Conservation (phyloP, 2,797 vertebrate genomes). For the Parauchenoglanis ngamensis region DNA sequence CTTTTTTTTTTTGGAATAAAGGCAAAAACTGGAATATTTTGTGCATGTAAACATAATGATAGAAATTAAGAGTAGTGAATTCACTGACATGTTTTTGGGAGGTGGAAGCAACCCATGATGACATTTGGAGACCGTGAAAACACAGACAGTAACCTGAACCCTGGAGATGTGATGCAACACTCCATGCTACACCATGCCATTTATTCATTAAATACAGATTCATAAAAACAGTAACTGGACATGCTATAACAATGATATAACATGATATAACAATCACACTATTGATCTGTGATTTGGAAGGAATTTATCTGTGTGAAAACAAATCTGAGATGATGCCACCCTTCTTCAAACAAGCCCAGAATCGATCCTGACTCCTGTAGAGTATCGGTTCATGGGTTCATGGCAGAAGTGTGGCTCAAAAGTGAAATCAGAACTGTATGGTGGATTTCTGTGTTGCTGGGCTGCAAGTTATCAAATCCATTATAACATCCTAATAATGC, state of each 20-base stretch:
- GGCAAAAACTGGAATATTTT: no score
- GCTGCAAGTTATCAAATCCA: neutral
- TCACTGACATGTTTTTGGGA: neutral
- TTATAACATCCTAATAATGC: neutral
- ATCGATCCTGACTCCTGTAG: neutral
- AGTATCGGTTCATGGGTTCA: neutral
- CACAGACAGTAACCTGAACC: neutral
- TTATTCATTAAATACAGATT: neutral
- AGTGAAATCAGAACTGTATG: neutral
- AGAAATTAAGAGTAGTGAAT: neutral
- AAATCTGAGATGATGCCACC: neutral
- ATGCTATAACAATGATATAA: no score
- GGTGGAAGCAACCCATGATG: neutral
- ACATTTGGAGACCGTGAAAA: neutral
- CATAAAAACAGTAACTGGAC: neutral
- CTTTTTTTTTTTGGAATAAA: no score
- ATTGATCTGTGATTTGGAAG: conserved; percentile 8
- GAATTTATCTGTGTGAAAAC: conserved; percentile 1
- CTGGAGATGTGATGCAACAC: neutral
- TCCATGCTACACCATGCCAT: neutral
- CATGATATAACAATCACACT: neutral
- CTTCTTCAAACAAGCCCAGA: conserved; percentile 14
- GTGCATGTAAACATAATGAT: neutral
- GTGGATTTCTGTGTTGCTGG: neutral
- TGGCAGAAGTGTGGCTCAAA: neutral